Base-by-base conservation (phyloP, 2,888 invertebrate species). In the Myopa tessellatipennis region DNA sequence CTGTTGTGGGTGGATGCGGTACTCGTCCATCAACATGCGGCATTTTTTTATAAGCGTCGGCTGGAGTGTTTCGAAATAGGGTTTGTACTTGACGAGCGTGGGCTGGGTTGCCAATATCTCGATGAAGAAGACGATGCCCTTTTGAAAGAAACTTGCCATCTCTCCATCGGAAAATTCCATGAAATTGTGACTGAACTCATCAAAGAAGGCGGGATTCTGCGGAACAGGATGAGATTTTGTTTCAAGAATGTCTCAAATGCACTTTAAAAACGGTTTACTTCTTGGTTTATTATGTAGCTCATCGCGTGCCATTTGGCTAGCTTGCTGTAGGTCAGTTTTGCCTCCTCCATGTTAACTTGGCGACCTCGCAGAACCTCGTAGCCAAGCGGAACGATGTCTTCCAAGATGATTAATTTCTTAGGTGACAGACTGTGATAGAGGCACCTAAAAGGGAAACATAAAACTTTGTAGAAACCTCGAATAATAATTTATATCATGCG, bases 231-330 rank as follows among this genome's bases (percentile, higher is more conserved):
- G 10, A 60, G 16, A 72, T 6, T 50, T 34, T 26, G 52, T 26
- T 26, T 26, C 26, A 26, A 58, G 12, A 55, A 12, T 18, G 38
- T 7, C 2, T 50, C 14, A 1, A n/a, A 60, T 36, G n/a, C 34
- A 83, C 82, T 77, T 82, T 82, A 36, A 61, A 50, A 26, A 26
- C 26, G 26, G 26, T 26, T 26, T 26, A 26, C 26, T 26, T 26
- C 26, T 26, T 26, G 26, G 14, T 61, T 76, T 8, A 83, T 75
- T 50, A 82, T 83, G 65, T 80, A 80, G 52, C 82, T 80, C 4
- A 81, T 73, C 12, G 83, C 82, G 79, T 83, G 83, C 81, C 79
- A 82, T 52, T 82, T 83, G 12, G 82, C 80, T 16, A 83, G 14
- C 45, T 82, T 83, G 0, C 70, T 18, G 7, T 78, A 80, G 26